These are phyloP conservation scores for Pantherophis alleghaniensis DNA, from an alignment of 2,797 vertebrate species.

Conservation along the genomic window DNA sequence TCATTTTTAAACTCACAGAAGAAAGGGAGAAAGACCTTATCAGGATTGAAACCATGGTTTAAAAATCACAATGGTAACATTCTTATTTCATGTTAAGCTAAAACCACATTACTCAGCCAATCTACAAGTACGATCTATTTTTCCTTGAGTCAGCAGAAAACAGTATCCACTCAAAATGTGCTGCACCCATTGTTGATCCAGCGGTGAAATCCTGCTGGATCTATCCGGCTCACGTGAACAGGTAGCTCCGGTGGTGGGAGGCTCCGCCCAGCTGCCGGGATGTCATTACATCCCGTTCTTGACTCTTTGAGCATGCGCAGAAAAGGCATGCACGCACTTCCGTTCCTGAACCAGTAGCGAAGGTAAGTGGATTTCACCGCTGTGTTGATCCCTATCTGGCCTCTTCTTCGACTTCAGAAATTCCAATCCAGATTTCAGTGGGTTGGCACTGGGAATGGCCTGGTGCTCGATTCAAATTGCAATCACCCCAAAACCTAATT, in stretches of 20 bases:
- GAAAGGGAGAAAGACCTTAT: neutral
- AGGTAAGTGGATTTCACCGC: too few species aligned
- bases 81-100: neutral
- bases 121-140: neutral
- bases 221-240: too few species aligned
- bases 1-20: neutral
- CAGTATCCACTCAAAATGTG: neutral
- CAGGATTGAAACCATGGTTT: neutral
- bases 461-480: too few species aligned
- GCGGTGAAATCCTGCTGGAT: too few species aligned
- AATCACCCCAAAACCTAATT: neutral
- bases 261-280: too few species aligned
- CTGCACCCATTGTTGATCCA: neutral
- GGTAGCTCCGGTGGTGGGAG: too few species aligned
- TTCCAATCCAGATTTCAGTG: neutral
- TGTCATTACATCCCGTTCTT: too few species aligned
- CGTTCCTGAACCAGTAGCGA: too few species aligned
- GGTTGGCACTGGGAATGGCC: neutral
- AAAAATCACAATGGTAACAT: neutral
- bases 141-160: neutral
- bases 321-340: too few species aligned
- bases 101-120: neutral
- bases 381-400: neutral
- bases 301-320: too few species aligned
- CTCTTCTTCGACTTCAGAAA: neutral